A percentile compares a stretch with the other conserved stretches of the same genome.
Conservation (phyloP, 2,797 vertebrate genomes). For the Pipistrellus pipistrellus region DNA sequence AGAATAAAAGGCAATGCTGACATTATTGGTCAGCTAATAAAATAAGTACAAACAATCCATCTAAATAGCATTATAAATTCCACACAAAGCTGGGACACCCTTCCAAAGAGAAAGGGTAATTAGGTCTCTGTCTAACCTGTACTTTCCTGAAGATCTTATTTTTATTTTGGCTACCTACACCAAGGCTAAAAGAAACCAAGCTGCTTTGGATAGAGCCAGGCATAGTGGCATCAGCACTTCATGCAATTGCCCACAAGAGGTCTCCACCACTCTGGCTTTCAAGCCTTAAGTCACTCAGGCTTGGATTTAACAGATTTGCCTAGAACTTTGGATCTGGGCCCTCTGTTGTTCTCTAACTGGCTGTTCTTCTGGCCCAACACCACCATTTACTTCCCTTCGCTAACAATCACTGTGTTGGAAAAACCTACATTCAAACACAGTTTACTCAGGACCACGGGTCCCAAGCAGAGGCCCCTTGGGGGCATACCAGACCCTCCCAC, state of each 20-base stretch:
- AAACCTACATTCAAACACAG: slow-evolving; percentile 11
- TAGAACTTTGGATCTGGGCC: background rate
- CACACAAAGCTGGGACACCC: background rate
- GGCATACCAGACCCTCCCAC: background rate
- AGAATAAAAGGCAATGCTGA: slow-evolving; percentile 51
- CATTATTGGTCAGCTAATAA: slow-evolving; percentile 38
- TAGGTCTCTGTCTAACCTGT: slow-evolving; percentile 42
- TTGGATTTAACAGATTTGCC: background rate
- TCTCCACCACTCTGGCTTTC: slow-evolving; percentile 57
- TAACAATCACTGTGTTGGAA: slow-evolving; percentile 3
- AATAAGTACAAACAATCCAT: slow-evolving; percentile 51
- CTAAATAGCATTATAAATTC: slow-evolving; percentile 30
- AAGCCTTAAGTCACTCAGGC: background rate
- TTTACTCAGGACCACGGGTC: background rate
- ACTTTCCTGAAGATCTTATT: slow-evolving; percentile 31
- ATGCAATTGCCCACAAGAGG: slow-evolving; percentile 60
- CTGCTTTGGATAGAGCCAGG: background rate
- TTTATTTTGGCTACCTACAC: background rate
- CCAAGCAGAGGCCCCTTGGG: background rate
- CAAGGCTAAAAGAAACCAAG: slow-evolving; percentile 30
- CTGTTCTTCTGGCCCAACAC: background rate
- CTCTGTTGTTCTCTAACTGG: background rate
- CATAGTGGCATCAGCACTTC: background rate
- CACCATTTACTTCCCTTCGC: background rate
- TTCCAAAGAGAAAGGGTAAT: slow-evolving; percentile 41